Conservation (phyloP, 1,140 invertebrate species). For the Laupala kohalensis region DNA sequence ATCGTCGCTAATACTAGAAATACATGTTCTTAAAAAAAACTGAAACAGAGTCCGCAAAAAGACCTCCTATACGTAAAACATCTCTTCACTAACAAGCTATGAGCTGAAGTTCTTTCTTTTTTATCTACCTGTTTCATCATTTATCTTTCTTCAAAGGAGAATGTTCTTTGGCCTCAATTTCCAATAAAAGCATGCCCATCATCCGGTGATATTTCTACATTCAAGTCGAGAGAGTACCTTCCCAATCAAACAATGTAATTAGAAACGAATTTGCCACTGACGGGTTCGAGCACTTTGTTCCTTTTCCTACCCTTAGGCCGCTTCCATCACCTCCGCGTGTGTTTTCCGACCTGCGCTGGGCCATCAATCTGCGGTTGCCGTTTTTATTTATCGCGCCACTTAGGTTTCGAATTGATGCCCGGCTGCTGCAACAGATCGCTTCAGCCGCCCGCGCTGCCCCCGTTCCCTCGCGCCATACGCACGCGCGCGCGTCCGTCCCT, state of each 20-base stretch:
- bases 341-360: not conserved
- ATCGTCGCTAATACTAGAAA: no score
- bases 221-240: not conserved
- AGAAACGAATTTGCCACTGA: not conserved
- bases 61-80: no score
- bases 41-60: no score
- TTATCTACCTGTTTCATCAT: not conserved
- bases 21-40: no score
- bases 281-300: no score
- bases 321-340: no score
- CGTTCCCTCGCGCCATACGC: no score
- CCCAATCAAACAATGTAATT: not conserved
- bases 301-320: not conserved
- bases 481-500: no score
- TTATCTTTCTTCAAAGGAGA: not conserved
- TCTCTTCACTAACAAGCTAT: no score
- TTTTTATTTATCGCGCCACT: not conserved
- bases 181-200: not conserved
- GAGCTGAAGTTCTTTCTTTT: no score
- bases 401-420: not conserved
- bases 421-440: no score
- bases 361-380: not conserved
- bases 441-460: no score
- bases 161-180: not conserved
- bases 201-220: not conserved